A percentile compares a stretch with the other conserved stretches of the same genome.
Evolutionary conservation across 2,113 vertebrate genomes (phyloP).

Genomic region (Bettongia penicillata): DNA sequence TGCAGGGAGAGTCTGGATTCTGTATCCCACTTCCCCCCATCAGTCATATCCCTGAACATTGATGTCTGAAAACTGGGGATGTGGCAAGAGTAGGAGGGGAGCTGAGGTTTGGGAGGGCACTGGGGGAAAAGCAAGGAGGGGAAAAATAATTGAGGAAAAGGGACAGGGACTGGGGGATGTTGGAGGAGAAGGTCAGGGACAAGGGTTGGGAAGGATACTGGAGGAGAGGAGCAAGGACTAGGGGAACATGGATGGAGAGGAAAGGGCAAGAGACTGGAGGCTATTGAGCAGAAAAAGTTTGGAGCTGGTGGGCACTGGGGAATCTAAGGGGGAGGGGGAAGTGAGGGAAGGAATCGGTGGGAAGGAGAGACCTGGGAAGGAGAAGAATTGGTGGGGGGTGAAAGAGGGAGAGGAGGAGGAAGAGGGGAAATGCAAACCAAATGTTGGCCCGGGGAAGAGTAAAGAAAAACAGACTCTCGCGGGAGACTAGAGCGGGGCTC

Average conservation of each 20-base stretch:
- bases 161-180: background rate
- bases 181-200: no score
- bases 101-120: background rate
- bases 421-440: conserved; percentile 83
- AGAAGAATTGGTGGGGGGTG: conserved; percentile 51
- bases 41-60: background rate
- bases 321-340: background rate
- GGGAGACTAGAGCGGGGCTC: conserved; percentile 72
- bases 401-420: conserved; percentile 59
- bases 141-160: background rate
- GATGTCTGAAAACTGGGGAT: background rate
- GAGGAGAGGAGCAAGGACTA: no score
- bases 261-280: background rate
- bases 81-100: background rate
- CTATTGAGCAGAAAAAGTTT: background rate
- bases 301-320: background rate
- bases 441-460: conserved; percentile 78
- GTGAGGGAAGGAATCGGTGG: background rate
- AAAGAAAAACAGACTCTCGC: conserved; percentile 75
- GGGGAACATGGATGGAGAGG: no score
- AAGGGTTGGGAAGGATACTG: no score
- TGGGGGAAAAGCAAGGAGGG: background rate
- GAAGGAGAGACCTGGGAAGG: background rate
- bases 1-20: background rate
- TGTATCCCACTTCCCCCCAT: background rate